A percentile compares a stretch with the other conserved stretches of the same genome.
Evolutionary conservation across 2,113 vertebrate species (phyloP).

Genomic region (Pyxicephalus adspersus): DNA sequence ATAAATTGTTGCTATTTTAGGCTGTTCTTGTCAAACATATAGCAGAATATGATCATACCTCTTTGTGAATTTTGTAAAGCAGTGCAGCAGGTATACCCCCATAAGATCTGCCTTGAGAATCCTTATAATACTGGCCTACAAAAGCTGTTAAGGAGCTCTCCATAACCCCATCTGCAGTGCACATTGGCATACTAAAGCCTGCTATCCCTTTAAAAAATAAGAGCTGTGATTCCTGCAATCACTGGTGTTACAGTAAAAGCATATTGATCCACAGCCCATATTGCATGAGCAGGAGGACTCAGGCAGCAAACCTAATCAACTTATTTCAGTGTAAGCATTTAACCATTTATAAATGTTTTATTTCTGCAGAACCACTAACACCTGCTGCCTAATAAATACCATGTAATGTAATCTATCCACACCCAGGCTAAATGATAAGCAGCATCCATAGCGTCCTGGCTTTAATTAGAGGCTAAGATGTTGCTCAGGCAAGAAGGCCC

Average conservation of each 20-base stretch:
- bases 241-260: conserved; percentile 75
- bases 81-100: no score
- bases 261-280: conserved; percentile 76
- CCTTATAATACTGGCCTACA: background rate
- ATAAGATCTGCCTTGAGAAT: background rate
- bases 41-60: no score
- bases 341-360: conserved; percentile 75
- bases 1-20: no score
- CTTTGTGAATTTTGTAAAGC: no score
- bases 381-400: conserved; percentile 70
- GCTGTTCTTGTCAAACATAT: no score
- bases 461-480: conserved; percentile 71
- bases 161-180: conserved; percentile 10
- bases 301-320: conserved; percentile 61
- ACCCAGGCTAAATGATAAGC: conserved; percentile 57
- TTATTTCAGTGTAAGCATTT: conserved; percentile 66
- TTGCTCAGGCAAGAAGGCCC: conserved; percentile 72
- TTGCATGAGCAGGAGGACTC: conserved; percentile 68
- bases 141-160: conserved; percentile 21
- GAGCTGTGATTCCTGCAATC: conserved; percentile 76
- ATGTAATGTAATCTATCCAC: conserved; percentile 48
- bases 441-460: conserved; percentile 61
- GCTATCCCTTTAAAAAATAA: conserved; percentile 74
- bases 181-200: conserved; percentile 48
- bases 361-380: conserved; percentile 69